Base-by-base conservation (phyloP, 64 coral and sea anemone genomes). In the Actinia equina region DNA sequence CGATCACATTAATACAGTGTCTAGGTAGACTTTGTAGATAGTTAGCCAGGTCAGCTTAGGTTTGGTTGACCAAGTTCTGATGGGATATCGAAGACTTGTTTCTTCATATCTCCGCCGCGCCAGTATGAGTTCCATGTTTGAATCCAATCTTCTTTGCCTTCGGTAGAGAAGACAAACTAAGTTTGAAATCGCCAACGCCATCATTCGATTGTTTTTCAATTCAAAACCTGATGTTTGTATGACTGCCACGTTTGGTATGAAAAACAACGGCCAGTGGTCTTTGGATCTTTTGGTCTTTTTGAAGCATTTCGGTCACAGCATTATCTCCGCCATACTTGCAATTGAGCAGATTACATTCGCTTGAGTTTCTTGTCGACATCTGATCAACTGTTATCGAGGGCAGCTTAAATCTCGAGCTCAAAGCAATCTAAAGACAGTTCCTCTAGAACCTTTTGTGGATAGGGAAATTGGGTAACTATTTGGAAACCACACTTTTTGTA, bases 401-500 rank as follows among this genome's bases (percentile, higher is more conserved):
- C 69, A 15, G 69, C 25, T 81, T 81, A 81, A 25, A 92, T 41
- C 46, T 79, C 56, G 44, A 92, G 77, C 43, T 87, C 85, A 77
- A 87, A 92, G 60, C 77, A 83, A n/a, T 59, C 17, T 61, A 74
- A 92, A 26, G 79, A 77, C 16, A 92, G 90, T 52, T 92, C 90
- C 56, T 59, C 90, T 25, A 92, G 59, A 69, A 92, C 65, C 17
- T 58, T 92, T 53, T 92, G 90, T 42, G 85, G 90, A 87, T 92
- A 87, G 43, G 90, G 85, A 87, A 92, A 92, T 23, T 81, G 57
- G 30, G 57, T 1, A 22, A 70, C 53, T 12, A 92, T 77, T 20
- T 76, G 79, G 78, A 92, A 92, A 58, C 85, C 90, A 22, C 53
- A 82, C 49, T 87, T 92, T 43, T 87, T 88, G 85, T 96, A 96